Evolutionary conservation across 2,113 vertebrate species (phyloP), one percentile per base, ranked within the genome.

Genomic region (Trematocara variabile): DNA sequence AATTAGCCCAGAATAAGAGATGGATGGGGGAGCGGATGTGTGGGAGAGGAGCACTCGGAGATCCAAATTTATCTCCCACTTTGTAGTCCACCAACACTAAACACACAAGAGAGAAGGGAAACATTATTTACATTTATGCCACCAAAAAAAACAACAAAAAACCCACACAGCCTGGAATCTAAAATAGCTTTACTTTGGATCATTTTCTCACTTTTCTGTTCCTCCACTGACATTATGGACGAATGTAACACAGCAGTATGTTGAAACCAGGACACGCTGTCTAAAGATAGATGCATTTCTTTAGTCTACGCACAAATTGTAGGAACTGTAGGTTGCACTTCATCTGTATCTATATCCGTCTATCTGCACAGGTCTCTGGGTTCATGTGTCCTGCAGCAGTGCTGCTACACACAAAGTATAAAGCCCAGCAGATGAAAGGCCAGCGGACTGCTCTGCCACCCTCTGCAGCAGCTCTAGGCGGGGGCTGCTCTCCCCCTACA

Each of bases 1-100:
- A 92, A 95, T 95, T 94, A 95, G 83, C 41, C 53, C 53, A 85
- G 75, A 92, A 92, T 58, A 91, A 90, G 78, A 91, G 88, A 86
- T 58, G 56, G 84, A 85, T 89, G 77, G 55, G 90, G 55, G 81
- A 73, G 85, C 8, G 46, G 58, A 50, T 75, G 60, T 84, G 89
- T 86, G 84, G 80, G 82, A 82, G 80, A 89, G 63, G 83, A 83
- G 78, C 79, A 84, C 65, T 82, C 52, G 1, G 11, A 78, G 55
- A 87, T 91, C 88, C 84, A 86, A 83, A 90, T 89, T 22, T 83
- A 86, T 90, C 85, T 83, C 28, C 83, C 75, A 25, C 81, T 87
- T 83, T 84, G 39, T 82, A 28, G 75, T 87, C 54, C 30, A 34
- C 77, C 25, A 48, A 79, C 25, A 87, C 44, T 68, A 37, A 86